phyloP scores from a whole-genome alignment of 2,113 vertebrate genomes.

The Chloroceryle aenea region DNA sequence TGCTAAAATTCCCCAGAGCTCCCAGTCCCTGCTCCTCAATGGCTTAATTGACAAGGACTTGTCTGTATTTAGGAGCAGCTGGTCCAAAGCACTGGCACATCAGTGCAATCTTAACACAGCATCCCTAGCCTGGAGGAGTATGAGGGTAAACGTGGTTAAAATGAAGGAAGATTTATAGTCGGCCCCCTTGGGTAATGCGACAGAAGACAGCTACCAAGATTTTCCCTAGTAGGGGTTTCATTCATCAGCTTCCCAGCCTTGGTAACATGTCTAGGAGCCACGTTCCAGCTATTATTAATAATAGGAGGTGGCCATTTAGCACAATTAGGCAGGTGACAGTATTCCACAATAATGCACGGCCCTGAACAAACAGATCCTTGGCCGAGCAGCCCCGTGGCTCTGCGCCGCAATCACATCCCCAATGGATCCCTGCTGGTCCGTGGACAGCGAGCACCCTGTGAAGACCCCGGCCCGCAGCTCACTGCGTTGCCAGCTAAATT shows the following conservation, averaged over 20 bases:
- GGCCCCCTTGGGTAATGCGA: conserved; percentile 90
- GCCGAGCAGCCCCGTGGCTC: neutral
- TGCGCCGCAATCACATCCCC: neutral
- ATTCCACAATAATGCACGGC: conserved; percentile 73
- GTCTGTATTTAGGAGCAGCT: conserved; percentile 99
- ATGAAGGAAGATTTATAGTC: conserved; percentile 98
- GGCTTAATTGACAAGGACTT: conserved; percentile 99
- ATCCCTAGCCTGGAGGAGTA: conserved; percentile 85
- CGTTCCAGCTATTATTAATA: conserved; percentile 85
- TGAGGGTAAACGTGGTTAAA: conserved; percentile 92
- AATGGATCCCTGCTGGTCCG: neutral
- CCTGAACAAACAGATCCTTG: conserved; percentile 53
- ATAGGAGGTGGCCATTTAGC: conserved; percentile 78
- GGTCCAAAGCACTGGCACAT: conserved; percentile 94
- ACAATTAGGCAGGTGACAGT: conserved; percentile 94
- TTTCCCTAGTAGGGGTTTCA: conserved; percentile 83
- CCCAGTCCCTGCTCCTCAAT: conserved; percentile 94
- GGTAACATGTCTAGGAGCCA: conserved; percentile 78
- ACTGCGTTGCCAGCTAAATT: accelerated
- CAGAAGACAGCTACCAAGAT: conserved; percentile 90
- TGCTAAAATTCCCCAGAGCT: conserved; percentile 88
- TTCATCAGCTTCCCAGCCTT: conserved; percentile 80
- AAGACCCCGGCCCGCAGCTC: neutral
- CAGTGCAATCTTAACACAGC: conserved; percentile 95
- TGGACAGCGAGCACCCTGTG: neutral